Percentiles rank a stretch among this genome's conserved stretches.
phyloP scores from a whole-genome alignment of 2,888 invertebrate species.

The Drosophila helvetica region DNA sequence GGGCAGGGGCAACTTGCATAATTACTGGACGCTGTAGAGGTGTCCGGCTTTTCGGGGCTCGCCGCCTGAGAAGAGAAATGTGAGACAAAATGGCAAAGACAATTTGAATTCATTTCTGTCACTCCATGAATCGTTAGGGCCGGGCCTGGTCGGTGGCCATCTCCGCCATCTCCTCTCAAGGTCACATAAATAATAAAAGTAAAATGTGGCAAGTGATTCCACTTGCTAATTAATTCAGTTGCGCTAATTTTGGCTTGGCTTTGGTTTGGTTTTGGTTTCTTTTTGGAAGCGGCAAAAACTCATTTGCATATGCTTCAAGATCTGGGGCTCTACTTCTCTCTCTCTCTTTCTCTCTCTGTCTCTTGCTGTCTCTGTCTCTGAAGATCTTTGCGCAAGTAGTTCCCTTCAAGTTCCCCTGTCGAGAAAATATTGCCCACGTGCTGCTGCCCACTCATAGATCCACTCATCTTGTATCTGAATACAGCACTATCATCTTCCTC shows the following conservation, averaged over 20 bases:
- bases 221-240: slow-evolving; percentile 74
- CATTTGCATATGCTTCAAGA: slow-evolving; percentile 59
- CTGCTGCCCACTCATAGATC: slow-evolving; percentile 36
- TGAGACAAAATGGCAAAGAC: slow-evolving; percentile 50
- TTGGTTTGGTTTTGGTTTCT: slow-evolving; percentile 29
- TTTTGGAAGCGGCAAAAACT: slow-evolving; percentile 42
- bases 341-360: not conserved
- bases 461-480: slow-evolving; percentile 26
- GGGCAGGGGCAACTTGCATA: slow-evolving; percentile 54
- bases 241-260: slow-evolving; percentile 72
- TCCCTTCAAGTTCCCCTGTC: slow-evolving; percentile 10
- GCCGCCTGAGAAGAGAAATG: slow-evolving; percentile 36
- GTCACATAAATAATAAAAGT: slow-evolving; percentile 59
- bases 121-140: slow-evolving; percentile 18
- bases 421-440: slow-evolving; percentile 35
- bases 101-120: slow-evolving; percentile 53
- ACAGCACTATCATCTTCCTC: slow-evolving; percentile 33
- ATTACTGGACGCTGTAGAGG: slow-evolving; percentile 37
- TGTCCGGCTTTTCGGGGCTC: not conserved
- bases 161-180: slow-evolving; percentile 60
- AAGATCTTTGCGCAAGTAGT: slow-evolving; percentile 55
- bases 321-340: slow-evolving; percentile 14
- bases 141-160: slow-evolving; percentile 13
- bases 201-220: slow-evolving; percentile 62
- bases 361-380: not conserved